phyloP scores from a whole-genome alignment of 2,888 invertebrate genomes.

The Volucella inanis region DNA sequence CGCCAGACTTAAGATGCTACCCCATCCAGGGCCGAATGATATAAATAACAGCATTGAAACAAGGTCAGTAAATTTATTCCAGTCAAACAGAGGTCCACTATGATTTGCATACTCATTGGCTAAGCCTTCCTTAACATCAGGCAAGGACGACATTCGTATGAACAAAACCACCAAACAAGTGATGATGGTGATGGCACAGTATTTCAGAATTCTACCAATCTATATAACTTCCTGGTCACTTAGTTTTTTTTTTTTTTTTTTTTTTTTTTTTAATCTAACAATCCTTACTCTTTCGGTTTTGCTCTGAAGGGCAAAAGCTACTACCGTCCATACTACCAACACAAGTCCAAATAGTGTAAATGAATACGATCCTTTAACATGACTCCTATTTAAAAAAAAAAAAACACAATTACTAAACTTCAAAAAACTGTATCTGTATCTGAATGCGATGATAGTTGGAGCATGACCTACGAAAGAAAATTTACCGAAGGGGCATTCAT shows the following conservation, averaged over 20 bases:
- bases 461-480: constrained; percentile 26
- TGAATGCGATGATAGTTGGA: background rate
- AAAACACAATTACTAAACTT: background rate
- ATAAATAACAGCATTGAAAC: background rate
- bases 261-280: too few species aligned
- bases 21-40: constrained; percentile 53
- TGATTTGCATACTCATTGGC: too few species aligned
- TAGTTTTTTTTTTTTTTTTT: too few species aligned
- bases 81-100: too few species aligned
- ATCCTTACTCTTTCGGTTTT: too few species aligned
- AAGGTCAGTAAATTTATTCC: too few species aligned
- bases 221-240: constrained; percentile 53
- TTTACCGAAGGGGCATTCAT: constrained; percentile 32
- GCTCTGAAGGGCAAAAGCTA: too few species aligned
- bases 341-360: too few species aligned
- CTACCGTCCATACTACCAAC: too few species aligned
- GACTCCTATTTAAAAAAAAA: background rate
- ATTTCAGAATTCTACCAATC: constrained; percentile 79
- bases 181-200: constrained; percentile 74
- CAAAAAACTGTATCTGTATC: too few species aligned
- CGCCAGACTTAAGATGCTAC: constrained; percentile 42
- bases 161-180: constrained; percentile 46
- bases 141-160: constrained; percentile 34
- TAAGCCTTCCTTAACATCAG: background rate
- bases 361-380: too few species aligned